These are phyloP conservation scores for Platysternon megacephalum DNA, from an alignment of 2,113 vertebrate genomes.

Conservation along the genomic window DNA sequence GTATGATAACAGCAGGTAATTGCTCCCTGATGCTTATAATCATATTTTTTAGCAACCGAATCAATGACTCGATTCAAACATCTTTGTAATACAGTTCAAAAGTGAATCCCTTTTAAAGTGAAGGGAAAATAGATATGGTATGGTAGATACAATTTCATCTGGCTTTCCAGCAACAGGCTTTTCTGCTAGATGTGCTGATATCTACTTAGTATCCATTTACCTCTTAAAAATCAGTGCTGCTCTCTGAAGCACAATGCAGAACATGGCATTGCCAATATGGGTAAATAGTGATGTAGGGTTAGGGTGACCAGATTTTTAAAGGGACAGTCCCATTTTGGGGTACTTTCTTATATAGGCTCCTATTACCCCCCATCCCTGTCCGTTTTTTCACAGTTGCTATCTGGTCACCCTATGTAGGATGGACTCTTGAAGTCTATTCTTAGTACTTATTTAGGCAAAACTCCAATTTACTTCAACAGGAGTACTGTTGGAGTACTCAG, in stretches of 20 bases:
- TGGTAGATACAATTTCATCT: not conserved
- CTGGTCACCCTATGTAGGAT: not conserved
- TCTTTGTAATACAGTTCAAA: not conserved
- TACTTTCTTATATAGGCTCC: no score
- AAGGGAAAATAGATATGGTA: not conserved
- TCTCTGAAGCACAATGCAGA: not conserved
- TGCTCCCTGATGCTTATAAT: not conserved
- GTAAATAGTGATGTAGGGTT: not conserved
- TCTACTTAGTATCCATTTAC: not conserved
- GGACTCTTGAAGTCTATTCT: not conserved
- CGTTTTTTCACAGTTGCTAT: no score
- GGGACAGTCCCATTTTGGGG: no score
- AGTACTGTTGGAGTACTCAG: no score
- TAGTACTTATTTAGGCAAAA: not conserved
- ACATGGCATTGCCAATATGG: not conserved
- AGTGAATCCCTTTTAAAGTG: not conserved
- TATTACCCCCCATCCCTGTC: no score
- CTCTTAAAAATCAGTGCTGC: not conserved
- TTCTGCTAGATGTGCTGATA: not conserved
- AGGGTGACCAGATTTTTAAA: no score
- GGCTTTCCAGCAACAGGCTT: not conserved
- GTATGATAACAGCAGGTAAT: not conserved
- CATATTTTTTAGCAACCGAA: not conserved
- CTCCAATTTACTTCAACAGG: not conserved
- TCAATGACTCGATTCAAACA: not conserved